Evolutionary conservation across 2,797 vertebrate species (phyloP).

Genomic region (Gymnothorax reevesii): DNA sequence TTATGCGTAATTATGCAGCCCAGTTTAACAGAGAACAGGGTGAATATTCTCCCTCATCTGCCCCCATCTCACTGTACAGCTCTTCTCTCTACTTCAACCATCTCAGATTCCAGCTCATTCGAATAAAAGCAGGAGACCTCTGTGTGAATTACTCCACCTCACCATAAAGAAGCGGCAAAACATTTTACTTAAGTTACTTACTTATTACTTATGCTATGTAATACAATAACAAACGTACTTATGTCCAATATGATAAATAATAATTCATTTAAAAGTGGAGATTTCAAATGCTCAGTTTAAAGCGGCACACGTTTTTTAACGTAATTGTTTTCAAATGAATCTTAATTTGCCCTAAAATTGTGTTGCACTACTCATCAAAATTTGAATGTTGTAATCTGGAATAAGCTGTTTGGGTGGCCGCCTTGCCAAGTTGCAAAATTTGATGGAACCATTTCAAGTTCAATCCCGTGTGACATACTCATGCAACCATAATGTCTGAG

Average conservation of each 20-base stretch:
- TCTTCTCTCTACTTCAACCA: neutral
- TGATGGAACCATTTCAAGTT: neutral
- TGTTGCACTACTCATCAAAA: neutral
- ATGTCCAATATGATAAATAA: neutral
- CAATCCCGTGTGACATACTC: neutral
- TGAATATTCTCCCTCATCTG: neutral
- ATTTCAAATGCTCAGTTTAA: neutral
- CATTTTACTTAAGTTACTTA: neutral
- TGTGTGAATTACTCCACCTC: neutral
- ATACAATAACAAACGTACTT: neutral
- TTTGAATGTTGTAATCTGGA: neutral
- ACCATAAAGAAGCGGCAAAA: neutral
- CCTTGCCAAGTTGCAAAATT: neutral
- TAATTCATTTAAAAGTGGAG: neutral
- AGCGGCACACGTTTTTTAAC: neutral
- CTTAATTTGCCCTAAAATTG: neutral
- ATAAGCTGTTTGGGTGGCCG: neutral
- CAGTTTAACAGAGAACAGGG: neutral
- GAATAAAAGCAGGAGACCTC: neutral
- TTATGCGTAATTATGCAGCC: neutral
- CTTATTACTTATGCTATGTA: neutral
- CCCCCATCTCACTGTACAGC: neutral
- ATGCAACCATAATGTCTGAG: constrained; percentile 1
- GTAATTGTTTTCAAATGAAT: neutral
- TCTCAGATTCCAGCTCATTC: neutral